A percentile compares a stretch with the other conserved stretches of the same genome.
phyloP scores from a whole-genome alignment of 2,113 vertebrate genomes.

The Malurus elegans region DNA sequence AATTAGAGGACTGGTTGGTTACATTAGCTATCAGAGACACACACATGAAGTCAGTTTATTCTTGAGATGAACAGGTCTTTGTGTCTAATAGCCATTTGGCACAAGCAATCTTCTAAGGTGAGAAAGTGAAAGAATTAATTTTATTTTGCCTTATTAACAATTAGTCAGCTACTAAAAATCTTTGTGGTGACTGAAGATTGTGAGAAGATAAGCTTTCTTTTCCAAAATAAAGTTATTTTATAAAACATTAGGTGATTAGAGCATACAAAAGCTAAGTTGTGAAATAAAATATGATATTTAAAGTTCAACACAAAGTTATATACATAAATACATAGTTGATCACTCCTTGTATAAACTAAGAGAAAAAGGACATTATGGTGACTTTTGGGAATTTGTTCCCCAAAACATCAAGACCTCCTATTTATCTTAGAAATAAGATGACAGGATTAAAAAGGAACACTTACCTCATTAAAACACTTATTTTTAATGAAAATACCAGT shows the following conservation, averaged over 20 bases:
- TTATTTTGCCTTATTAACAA: neutral
- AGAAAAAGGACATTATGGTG: neutral
- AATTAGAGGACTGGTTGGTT: neutral
- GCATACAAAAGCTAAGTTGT: neutral
- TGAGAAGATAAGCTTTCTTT: neutral
- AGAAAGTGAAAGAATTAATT: neutral
- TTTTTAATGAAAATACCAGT: neutral
- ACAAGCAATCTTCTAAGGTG: neutral
- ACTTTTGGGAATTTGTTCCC: neutral
- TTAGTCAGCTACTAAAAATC: neutral
- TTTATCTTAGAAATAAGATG: neutral
- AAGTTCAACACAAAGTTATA: neutral
- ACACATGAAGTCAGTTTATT: neutral
- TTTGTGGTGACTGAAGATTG: neutral
- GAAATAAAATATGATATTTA: neutral
- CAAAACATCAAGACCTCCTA: neutral
- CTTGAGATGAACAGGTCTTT: neutral
- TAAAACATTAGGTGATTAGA: neutral
- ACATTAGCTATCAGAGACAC: accelerated
- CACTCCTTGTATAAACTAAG: neutral
- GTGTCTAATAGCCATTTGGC: neutral
- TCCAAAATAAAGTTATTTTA: neutral
- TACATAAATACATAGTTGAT: neutral
- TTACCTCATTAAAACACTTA: neutral
- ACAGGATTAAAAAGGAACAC: neutral